phyloP scores from a whole-genome alignment of 2,888 invertebrate genomes.

The Nasonia oneida region DNA sequence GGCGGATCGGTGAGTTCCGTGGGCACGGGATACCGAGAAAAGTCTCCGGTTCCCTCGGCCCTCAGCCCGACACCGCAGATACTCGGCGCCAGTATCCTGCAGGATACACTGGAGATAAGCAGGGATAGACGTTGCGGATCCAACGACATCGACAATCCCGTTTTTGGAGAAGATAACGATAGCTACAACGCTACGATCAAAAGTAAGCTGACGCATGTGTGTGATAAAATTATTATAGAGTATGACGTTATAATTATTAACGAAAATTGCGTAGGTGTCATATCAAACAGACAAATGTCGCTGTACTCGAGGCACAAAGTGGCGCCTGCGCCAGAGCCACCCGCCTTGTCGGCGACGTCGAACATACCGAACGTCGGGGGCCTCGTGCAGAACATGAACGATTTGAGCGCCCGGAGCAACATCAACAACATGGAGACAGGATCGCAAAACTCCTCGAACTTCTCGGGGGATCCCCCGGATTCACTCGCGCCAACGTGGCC shows the following conservation, averaged over 20 bases:
- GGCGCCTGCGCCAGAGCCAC: conserved; percentile 73
- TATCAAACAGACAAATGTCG: conserved; percentile 72
- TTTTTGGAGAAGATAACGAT: conserved; percentile 76
- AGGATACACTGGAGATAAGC: conserved; percentile 77
- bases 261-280: conserved; percentile 66
- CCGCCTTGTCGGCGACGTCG: conserved; percentile 74
- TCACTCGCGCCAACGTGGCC: conserved; percentile 83
- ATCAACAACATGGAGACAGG: conserved; percentile 67
- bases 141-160: conserved; percentile 80
- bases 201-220: conserved; percentile 78
- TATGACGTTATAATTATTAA: background rate
- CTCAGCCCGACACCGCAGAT: conserved; percentile 78
- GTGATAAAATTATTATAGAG: no score
- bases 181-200: conserved; percentile 82
- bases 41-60: conserved; percentile 75
- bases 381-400: conserved; percentile 77
- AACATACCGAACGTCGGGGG: conserved; percentile 77
- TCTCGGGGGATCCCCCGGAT: conserved; percentile 75
- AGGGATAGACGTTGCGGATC: conserved; percentile 78
- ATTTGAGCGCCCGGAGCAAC: conserved; percentile 74
- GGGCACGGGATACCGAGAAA: conserved; percentile 75
- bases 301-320: conserved; percentile 74
- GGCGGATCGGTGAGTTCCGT: conserved; percentile 75
- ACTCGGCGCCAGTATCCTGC: conserved; percentile 81
- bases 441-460: conserved; percentile 75